Evolutionary conservation across 2,113 vertebrate species (phyloP), one percentile per base, ranked within the genome.

Genomic region (Cisticola juncidis): DNA sequence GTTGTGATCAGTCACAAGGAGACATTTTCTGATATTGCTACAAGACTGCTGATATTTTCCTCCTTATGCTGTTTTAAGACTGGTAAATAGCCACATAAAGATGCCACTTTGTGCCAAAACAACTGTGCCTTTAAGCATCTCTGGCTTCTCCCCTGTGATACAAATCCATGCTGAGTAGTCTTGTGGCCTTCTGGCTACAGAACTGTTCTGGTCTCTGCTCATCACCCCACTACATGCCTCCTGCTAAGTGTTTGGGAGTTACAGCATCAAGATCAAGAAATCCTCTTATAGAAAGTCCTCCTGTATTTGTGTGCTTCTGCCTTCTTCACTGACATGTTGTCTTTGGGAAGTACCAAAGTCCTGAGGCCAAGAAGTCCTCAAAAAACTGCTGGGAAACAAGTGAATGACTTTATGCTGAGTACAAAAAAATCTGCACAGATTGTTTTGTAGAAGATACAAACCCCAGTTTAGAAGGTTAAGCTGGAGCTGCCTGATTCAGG

Each of bases 401-500:
- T 0, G 1, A 60, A 80, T 1, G 0, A 14, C 8, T 14, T 54
- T 18, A 6, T 45, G 14, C 14, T 40, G 31, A 60, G 5, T 26
- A 74, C 26, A 40, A 79, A 71, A 79, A 35, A 22, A 9, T 91
- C 47, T 38, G 1, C 2, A 3, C 19, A 4, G 24, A 68, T 33
- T 81, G 29, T 47, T 73, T 42, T 69, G 26, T 36, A 64, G 51
- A 73, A 83, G 24, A 51, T 5, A 51, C 0, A 4, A 82, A 14
- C 9, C 3, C 25, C 23, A 56, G 0, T 54, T 70, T 44, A 51
- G 20, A 58, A 53, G 8, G 5, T 12, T 35, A 93, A 92, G 48
- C 0, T 2, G 48, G 13, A 68, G n/a, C 48, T 89, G 36, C 10
- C 10, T 19, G 14, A 12, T 42, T 40, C 16, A 45, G 18, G 11